A percentile compares a stretch with the other conserved stretches of the same genome.
phyloP scores from a whole-genome alignment of 37 sponge, comb jelly and placozoan species.

The Eunapius fragilis region DNA sequence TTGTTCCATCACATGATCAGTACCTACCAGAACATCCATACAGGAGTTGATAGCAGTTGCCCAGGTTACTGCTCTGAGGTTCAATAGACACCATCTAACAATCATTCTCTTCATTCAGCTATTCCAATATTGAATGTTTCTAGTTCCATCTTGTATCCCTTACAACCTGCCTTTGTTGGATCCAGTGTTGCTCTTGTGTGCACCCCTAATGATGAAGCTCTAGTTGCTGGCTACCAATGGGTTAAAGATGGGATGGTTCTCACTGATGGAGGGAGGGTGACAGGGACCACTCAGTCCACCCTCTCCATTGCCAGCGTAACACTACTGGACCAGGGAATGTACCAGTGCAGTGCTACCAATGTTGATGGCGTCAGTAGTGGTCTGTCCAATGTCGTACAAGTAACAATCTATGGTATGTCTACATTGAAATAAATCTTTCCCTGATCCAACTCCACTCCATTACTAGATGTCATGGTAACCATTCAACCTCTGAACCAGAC shows the following conservation, averaged over 20 bases:
- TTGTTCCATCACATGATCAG: no score
- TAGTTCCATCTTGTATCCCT: neutral
- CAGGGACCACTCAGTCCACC: neutral
- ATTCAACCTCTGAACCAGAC: neutral
- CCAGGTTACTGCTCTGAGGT: no score
- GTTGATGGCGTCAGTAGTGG: neutral
- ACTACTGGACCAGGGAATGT: neutral
- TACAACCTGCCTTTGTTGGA: neutral
- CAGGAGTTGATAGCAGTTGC: no score
- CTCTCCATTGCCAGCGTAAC: neutral
- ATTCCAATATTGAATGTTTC: neutral
- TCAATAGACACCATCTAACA: no score
- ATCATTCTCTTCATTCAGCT: neutral
- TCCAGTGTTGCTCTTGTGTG: neutral
- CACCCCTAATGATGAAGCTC: neutral
- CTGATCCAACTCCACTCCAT: no score
- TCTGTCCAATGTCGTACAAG: neutral
- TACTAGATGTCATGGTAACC: neutral
- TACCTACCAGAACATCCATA: no score
- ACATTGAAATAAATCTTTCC: neutral
- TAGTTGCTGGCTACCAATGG: neutral
- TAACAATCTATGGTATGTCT: neutral
- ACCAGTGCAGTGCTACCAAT: neutral
- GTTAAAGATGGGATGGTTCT: neutral
- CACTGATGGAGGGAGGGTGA: neutral